Conservation (phyloP, 1,140 invertebrate genomes). For the Caenorhabditis inopinata region DNA sequence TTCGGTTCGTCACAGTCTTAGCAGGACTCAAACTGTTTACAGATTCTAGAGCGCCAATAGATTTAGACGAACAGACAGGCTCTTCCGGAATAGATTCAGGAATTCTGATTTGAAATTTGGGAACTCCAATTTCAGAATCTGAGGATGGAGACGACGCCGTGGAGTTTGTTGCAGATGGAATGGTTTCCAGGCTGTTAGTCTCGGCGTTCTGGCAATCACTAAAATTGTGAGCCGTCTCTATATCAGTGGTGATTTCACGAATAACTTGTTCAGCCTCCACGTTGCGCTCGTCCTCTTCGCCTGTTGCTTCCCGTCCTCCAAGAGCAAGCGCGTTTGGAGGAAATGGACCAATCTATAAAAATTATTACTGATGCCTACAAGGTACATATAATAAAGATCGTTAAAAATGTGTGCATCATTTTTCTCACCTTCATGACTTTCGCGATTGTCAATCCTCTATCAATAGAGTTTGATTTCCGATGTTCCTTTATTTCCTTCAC, state of each 20-base stretch:
- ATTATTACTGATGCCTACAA: no score
- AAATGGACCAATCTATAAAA: slow-evolving; percentile 1
- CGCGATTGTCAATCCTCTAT: not conserved
- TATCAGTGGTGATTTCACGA: not conserved
- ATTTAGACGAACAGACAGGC: not conserved
- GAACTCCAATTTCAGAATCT: not conserved
- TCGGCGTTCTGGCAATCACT: not conserved
- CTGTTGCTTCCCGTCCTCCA: not conserved
- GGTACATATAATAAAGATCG: no score
- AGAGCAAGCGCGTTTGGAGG: not conserved
- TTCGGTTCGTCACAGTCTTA: not conserved
- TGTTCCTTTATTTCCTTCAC: not conserved
- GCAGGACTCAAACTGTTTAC: not conserved
- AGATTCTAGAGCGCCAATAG: not conserved
- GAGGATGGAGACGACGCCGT: not conserved
- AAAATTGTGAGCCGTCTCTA: not conserved
- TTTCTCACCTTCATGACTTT: not conserved
- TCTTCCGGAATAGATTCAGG: not conserved
- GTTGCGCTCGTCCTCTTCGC: not conserved
- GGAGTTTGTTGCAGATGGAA: not conserved
- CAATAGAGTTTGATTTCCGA: slow-evolving; percentile 12
- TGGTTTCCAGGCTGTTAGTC: not conserved
- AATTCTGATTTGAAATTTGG: not conserved
- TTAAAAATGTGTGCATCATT: no score
- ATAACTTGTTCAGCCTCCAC: slow-evolving; percentile 13